phyloP scores from a whole-genome alignment of 2,888 invertebrate genomes.

The Meiosimyza decipiens region DNA sequence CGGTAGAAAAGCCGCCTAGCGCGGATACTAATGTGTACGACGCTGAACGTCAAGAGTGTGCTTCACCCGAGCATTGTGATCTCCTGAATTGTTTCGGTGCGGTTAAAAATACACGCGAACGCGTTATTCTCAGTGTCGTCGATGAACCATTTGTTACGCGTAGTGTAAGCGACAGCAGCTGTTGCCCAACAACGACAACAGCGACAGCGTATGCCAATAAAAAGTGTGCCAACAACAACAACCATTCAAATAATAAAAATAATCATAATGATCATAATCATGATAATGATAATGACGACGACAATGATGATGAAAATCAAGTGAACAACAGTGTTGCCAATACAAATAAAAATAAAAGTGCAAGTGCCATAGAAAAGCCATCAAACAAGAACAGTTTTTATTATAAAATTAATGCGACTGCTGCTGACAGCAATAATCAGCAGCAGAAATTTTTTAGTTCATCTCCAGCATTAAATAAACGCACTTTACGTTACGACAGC shows the following conservation, averaged over 20 bases:
- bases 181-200: conserved; percentile 29
- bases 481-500: conserved; percentile 57
- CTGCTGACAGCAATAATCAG: not conserved
- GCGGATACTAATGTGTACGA: not conserved
- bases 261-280: conserved; percentile 8
- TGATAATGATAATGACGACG: not conserved
- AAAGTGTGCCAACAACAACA: conserved; percentile 38
- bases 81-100: conserved; percentile 52
- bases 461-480: conserved; percentile 39
- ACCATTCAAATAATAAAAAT: conserved; percentile 32
- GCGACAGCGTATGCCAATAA: conserved; percentile 34
- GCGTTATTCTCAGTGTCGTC: not conserved
- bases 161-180: conserved; percentile 40
- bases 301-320: not conserved
- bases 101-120: conserved; percentile 41
- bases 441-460: conserved; percentile 19
- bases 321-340: conserved; percentile 20
- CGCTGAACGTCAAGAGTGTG: conserved; percentile 20
- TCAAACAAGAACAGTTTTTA: conserved; percentile 8
- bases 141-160: conserved; percentile 34
- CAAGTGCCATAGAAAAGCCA: conserved; percentile 3
- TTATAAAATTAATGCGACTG: conserved; percentile 16
- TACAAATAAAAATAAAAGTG: not conserved
- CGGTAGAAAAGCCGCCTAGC: too few species aligned
- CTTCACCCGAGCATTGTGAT: conserved; percentile 48